These are phyloP conservation scores for Plagodis pulveraria DNA, from an alignment of 2,888 invertebrate genomes.

Conservation along the genomic window DNA sequence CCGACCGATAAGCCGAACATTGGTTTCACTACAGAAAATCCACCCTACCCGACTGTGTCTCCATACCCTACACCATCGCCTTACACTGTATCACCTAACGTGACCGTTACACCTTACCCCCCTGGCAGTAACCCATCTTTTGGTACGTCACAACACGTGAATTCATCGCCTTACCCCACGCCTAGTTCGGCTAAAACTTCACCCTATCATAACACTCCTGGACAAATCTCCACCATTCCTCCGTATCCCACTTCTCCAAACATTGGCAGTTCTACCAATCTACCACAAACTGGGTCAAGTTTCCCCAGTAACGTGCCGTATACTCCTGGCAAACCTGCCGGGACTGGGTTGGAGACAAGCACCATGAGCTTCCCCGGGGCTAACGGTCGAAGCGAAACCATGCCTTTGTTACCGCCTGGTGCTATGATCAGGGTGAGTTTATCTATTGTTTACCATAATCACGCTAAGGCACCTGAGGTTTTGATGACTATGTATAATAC, in stretches of 20 bases:
- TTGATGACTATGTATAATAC: no score
- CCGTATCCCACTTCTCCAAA: conserved; percentile 9
- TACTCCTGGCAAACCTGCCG: conserved; percentile 27
- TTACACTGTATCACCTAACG: not conserved
- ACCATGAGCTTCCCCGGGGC: conserved; percentile 47
- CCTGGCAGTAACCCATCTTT: conserved; percentile 25
- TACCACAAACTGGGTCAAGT: conserved; percentile 1
- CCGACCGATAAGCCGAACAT: no score
- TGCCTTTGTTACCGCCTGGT: conserved; percentile 51
- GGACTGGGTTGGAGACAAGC: conserved; percentile 46
- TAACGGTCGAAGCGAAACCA: conserved; percentile 24
- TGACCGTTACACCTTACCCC: conserved; percentile 29
- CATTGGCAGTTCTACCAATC: not conserved
- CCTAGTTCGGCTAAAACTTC: not conserved
- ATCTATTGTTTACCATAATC: not conserved
- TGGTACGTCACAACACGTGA: conserved; percentile 13
- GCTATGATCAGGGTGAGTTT: conserved; percentile 52
- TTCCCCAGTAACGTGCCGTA: conserved; percentile 21
- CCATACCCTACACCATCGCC: not conserved
- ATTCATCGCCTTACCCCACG: not conserved
- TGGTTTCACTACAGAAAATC: not conserved
- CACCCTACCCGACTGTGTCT: conserved; percentile 33
- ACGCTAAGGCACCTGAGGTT: no score
- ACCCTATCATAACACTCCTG: not conserved
- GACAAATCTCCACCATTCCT: not conserved